These are phyloP conservation scores for Atta colombica DNA, from an alignment of 1,140 invertebrate genomes.

Conservation along the genomic window DNA sequence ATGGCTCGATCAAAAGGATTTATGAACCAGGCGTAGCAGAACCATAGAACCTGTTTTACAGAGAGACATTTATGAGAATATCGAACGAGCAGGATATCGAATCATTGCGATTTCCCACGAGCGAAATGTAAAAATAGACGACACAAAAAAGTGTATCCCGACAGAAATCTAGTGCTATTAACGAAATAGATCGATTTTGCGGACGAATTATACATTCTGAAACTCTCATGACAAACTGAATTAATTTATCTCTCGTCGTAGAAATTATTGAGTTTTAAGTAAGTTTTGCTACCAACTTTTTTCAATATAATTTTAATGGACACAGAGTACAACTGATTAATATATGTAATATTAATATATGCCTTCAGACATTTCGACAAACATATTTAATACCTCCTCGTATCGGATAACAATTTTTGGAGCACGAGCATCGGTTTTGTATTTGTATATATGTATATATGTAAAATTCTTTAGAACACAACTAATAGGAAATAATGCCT, in stretches of 20 bases:
- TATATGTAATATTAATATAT: background rate
- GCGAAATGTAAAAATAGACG: constrained; percentile 41
- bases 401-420: background rate
- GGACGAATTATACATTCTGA: background rate
- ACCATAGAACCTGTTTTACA: constrained; percentile 61
- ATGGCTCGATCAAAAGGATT: constrained; percentile 51
- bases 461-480: background rate
- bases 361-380: background rate
- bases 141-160: background rate
- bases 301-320: constrained; percentile 24
- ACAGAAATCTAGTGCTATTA: constrained; percentile 20
- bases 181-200: constrained; percentile 27
- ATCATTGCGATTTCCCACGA: constrained; percentile 41
- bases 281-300: constrained; percentile 21
- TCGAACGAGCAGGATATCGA: constrained; percentile 13
- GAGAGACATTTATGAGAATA: constrained; percentile 32
- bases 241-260: constrained; percentile 15
- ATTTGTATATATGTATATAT: too few species aligned
- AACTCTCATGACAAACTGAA: background rate
- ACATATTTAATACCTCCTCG: background rate
- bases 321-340: constrained; percentile 8
- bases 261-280: constrained; percentile 23
- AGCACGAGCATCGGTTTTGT: background rate
- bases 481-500: too few species aligned
- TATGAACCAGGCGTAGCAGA: constrained; percentile 25